Conservation (phyloP, 2,888 invertebrate species). For the Oscheius onirici region DNA sequence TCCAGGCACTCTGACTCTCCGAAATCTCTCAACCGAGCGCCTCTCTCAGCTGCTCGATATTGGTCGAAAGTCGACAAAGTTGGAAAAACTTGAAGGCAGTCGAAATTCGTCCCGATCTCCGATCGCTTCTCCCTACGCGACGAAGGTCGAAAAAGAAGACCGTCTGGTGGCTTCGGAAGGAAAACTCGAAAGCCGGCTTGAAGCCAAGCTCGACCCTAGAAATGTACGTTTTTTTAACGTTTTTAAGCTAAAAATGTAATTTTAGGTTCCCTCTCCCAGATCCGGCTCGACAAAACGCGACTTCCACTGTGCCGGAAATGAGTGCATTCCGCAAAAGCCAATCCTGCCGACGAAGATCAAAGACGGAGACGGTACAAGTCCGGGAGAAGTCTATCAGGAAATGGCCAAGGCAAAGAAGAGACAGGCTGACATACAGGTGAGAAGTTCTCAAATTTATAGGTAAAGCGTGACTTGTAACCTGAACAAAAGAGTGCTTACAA, state of each 20-base stretch:
- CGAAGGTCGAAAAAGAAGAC: background rate
- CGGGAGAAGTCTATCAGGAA: conserved; percentile 21
- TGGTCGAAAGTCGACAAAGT: conserved; percentile 5
- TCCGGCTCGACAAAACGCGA: conserved; percentile 1
- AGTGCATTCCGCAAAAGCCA: conserved; percentile 28
- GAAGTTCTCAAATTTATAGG: background rate
- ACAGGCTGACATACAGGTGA: conserved; percentile 22
- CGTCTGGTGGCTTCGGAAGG: too few species aligned
- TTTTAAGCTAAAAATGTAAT: background rate
- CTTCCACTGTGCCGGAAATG: conserved; percentile 33
- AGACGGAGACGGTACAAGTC: background rate
- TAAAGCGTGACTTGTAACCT: too few species aligned
- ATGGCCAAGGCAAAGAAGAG: conserved; percentile 27
- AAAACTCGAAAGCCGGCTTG: background rate
- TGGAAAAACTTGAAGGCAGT: background rate
- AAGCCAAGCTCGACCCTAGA: background rate
- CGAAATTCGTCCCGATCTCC: background rate
- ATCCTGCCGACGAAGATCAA: background rate
- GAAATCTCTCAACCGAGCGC: conserved; percentile 5
- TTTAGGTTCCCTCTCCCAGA: conserved; percentile 24
- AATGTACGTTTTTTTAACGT: background rate
- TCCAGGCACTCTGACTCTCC: conserved; percentile 16
- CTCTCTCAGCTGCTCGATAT: conserved; percentile 17
- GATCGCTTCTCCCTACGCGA: background rate
- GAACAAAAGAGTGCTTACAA: background rate